Evolutionary conservation across 2,113 vertebrate species (phyloP).

Genomic region (Brienomyrus brachyistius): DNA sequence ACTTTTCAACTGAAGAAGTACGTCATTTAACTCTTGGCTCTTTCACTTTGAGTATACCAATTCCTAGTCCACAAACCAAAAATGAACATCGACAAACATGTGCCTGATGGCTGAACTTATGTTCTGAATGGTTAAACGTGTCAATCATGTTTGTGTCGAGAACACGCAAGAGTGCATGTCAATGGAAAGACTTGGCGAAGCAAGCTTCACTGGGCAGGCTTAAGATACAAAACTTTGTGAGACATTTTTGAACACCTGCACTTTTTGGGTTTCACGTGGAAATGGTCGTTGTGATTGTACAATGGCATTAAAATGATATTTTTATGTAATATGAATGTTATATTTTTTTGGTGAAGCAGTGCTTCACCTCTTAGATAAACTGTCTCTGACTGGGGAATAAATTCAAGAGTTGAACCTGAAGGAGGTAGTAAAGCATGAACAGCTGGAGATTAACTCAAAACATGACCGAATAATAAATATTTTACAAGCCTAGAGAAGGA

Average conservation of each 20-base stretch:
- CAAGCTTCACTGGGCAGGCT: background rate
- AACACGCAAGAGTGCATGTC: background rate
- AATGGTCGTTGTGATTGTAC: background rate
- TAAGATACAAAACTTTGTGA: background rate
- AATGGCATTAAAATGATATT: too few species aligned
- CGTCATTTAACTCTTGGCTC: background rate
- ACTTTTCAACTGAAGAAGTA: background rate
- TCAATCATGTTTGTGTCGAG: background rate
- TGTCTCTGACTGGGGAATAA: background rate
- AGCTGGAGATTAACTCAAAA: background rate
- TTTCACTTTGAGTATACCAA: background rate
- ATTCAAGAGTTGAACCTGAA: background rate
- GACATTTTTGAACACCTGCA: background rate
- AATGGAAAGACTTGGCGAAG: background rate
- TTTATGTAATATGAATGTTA: too few species aligned
- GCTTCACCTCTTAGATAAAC: background rate
- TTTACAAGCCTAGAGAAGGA: background rate
- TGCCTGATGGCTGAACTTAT: background rate
- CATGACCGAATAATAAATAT: background rate
- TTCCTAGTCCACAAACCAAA: background rate
- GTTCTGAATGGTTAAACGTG: background rate
- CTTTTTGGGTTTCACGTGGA: background rate
- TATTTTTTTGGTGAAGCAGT: background rate
- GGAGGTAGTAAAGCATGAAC: background rate
- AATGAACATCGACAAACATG: background rate